Conservation (phyloP, 2,797 vertebrate genomes). For the Gymnopithys bicolor region DNA sequence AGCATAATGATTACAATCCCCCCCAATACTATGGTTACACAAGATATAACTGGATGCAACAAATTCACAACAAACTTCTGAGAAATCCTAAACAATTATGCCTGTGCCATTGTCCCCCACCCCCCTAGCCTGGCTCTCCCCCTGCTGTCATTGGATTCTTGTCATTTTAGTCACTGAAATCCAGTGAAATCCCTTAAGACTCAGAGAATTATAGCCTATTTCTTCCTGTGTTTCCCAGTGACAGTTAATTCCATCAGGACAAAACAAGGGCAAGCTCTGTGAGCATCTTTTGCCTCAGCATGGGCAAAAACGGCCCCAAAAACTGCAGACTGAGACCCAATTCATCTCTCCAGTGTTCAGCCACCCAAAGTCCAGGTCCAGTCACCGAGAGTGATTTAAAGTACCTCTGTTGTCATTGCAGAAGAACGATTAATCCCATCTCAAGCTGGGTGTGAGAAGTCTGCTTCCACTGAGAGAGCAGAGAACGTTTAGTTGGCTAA, state of each 20-base stretch:
- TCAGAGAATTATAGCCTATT: not conserved
- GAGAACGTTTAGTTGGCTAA: not conserved
- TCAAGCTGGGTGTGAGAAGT: not conserved
- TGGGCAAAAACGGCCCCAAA: not conserved
- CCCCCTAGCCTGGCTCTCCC: not conserved
- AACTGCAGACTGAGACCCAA: not conserved
- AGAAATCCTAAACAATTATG: not conserved
- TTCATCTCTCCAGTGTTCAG: not conserved
- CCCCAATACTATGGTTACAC: not conserved
- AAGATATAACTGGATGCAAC: not conserved
- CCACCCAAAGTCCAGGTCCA: not conserved
- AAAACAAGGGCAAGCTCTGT: not conserved
- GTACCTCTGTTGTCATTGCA: not conserved
- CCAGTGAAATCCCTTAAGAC: not conserved
- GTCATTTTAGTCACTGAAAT: not conserved
- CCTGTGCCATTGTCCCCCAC: rapidly evolving
- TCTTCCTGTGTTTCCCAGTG: not conserved
- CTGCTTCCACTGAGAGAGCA: not conserved
- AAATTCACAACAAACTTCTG: conserved; percentile 10
- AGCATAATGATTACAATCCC: not conserved
- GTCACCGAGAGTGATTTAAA: not conserved
- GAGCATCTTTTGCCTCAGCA: not conserved
- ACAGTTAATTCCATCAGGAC: not conserved
- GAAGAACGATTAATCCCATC: not conserved
- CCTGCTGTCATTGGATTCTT: not conserved